Conservation (phyloP, 1,140 invertebrate species). For the Cyphomyrmex costatus region DNA sequence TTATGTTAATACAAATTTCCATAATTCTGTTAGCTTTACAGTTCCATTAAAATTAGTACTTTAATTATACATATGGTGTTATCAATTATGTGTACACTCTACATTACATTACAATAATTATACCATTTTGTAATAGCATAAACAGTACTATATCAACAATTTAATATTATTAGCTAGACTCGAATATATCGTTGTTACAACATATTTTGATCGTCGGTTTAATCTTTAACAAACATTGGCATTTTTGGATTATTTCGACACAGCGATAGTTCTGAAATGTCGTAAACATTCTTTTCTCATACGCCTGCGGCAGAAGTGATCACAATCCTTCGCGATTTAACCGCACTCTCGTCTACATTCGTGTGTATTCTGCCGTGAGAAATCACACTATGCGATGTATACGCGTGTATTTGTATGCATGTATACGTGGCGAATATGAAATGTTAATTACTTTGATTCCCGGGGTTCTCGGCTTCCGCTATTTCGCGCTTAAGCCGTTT, state of each 20-base stretch:
- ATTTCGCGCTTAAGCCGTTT: conserved; percentile 65
- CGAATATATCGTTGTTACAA: not conserved
- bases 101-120: conserved; percentile 8
- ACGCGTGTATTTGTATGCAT: not conserved
- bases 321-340: conserved; percentile 30
- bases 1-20: not conserved
- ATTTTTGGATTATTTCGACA: not conserved
- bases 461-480: conserved; percentile 54
- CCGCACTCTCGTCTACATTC: not conserved
- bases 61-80: conserved; percentile 15
- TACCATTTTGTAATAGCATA: not conserved
- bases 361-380: conserved; percentile 29
- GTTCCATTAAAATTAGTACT: not conserved
- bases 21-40: conserved; percentile 6
- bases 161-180: not conserved
- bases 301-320: conserved; percentile 11
- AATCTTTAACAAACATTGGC: not conserved
- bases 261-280: not conserved
- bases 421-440: conserved; percentile 42
- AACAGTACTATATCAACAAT: not conserved
- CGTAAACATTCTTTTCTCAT: not conserved
- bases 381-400: not conserved
- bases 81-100: not conserved
- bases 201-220: not conserved
- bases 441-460: conserved; percentile 71